Evolutionary conservation across 2,888 invertebrate species (phyloP).

Genomic region (Orgyia antiqua): DNA sequence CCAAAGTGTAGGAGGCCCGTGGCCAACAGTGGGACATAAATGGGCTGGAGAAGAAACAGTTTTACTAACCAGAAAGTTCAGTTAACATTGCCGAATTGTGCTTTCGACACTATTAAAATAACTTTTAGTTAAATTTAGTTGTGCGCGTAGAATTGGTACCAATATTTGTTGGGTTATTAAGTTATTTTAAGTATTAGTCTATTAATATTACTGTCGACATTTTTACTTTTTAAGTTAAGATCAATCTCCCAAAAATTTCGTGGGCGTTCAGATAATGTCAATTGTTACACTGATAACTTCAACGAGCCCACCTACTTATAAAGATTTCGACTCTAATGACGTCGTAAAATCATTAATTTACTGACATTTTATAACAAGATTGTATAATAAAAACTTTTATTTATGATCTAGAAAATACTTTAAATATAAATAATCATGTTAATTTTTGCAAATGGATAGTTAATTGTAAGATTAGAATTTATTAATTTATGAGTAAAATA

Average conservation of each 20-base stretch:
- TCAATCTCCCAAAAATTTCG: constrained; percentile 20
- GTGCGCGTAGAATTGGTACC: no score
- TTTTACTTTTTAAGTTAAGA: constrained; percentile 19
- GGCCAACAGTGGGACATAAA: no score
- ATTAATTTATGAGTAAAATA: no score
- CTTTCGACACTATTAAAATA: no score
- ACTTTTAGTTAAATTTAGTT: no score
- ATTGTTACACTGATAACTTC: constrained; percentile 25
- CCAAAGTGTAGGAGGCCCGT: no score
- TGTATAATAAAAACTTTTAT: constrained; percentile 17
- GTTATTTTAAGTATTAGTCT: no score
- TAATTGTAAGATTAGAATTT: no score
- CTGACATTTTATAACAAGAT: constrained; percentile 21
- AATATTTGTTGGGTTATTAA: no score
- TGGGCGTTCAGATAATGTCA: constrained; percentile 29
- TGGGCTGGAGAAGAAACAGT: no score
- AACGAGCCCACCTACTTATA: constrained; percentile 23
- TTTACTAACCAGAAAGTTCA: no score
- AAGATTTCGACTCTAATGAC: constrained; percentile 13
- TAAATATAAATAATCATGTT: constrained; percentile 7
- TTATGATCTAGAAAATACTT: constrained; percentile 9
- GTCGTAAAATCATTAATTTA: constrained; percentile 25
- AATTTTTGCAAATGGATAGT: constrained; percentile 19
- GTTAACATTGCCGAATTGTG: no score
- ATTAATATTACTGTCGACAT: constrained; percentile 15